Percentiles rank a stretch among this genome's conserved stretches.
These are phyloP conservation scores for Latrodectus hesperus DNA, from an alignment of 2,888 invertebrate genomes.

Conservation along the genomic window DNA sequence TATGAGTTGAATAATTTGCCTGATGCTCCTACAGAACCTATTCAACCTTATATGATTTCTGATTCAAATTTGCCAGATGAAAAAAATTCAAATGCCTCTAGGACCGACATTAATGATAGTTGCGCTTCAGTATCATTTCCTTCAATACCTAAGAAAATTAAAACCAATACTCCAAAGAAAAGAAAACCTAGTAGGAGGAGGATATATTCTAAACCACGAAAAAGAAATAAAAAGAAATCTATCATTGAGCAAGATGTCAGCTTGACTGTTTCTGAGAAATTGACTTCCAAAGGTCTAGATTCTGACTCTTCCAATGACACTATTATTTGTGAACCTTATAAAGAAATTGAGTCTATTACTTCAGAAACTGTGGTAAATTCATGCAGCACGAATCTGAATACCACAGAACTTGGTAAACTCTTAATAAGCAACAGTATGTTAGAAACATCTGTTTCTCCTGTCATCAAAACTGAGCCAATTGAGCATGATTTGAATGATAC, in stretches of 20 bases:
- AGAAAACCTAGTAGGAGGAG: conserved; percentile 10
- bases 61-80: neutral
- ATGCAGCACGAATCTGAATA: neutral
- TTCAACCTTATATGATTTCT: neutral
- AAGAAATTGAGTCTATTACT: no score
- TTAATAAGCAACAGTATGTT: conserved; percentile 9
- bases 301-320: conserved; percentile 43
- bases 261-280: neutral
- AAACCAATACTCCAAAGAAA: neutral
- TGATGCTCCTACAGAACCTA: conserved; percentile 1
- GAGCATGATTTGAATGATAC: neutral
- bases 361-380: neutral
- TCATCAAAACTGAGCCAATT: neutral
- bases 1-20: neutral
- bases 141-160: neutral
- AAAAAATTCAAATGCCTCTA: neutral
- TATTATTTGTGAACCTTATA: conserved; percentile 8
- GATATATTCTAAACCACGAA: conserved; percentile 34
- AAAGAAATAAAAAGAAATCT: conserved; percentile 25
- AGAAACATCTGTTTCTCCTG: neutral
- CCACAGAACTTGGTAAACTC: conserved; percentile 8
- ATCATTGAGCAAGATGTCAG: neutral
- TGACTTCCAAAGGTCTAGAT: neutral
- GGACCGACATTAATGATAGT: neutral
- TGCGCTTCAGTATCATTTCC: neutral